Conservation (phyloP, 2,113 vertebrate species). For the Chaetops frenatus region DNA sequence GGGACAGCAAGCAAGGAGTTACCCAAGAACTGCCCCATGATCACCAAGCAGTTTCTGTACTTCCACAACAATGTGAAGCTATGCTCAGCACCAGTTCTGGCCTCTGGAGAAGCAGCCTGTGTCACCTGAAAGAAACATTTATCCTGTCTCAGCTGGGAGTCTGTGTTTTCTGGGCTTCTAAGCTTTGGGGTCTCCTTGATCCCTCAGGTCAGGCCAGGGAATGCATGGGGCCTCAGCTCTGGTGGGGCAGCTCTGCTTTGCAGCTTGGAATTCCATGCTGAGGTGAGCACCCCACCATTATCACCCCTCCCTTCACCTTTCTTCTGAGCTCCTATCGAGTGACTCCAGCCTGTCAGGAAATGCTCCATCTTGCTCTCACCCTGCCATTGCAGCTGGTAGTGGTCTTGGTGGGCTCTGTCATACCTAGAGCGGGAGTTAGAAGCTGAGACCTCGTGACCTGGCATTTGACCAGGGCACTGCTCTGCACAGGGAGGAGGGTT, state of each 20-base stretch:
- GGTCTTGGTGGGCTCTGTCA: background rate
- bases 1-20: background rate
- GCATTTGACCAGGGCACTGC: background rate
- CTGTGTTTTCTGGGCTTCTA: background rate
- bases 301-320: background rate
- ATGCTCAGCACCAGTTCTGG: background rate
- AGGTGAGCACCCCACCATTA: background rate
- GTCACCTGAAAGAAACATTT: background rate
- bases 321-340: background rate
- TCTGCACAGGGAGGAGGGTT: rapidly evolving
- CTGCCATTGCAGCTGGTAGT: background rate
- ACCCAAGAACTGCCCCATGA: background rate
- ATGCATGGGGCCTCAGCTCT: background rate
- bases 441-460: background rate
- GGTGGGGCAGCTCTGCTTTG: background rate
- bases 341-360: background rate
- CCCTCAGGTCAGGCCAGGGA: background rate
- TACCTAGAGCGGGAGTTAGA: background rate
- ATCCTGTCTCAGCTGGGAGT: background rate
- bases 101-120: background rate
- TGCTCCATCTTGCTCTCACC: background rate
- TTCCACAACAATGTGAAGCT: background rate
- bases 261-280: rapidly evolving
- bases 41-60: background rate
- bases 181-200: background rate